A percentile compares a stretch with the other conserved stretches of the same genome.
phyloP scores from a whole-genome alignment of 2,113 vertebrate genomes.

The Myiopsitta monachus region DNA sequence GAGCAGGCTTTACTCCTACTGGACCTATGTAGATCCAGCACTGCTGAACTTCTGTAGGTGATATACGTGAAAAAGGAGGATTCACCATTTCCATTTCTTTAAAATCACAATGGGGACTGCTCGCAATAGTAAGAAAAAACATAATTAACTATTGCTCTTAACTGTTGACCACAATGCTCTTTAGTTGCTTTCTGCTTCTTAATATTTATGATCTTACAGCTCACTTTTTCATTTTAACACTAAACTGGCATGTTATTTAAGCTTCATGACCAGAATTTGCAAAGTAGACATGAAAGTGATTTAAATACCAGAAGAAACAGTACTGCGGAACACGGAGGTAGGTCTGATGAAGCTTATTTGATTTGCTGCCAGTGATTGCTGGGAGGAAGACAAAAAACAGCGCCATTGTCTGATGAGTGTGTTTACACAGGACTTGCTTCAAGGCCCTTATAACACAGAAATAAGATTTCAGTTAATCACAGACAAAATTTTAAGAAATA shows the following conservation, averaged over 20 bases:
- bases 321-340: neutral
- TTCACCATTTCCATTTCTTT: neutral
- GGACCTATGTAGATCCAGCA: neutral
- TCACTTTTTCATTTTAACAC: neutral
- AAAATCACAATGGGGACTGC: neutral
- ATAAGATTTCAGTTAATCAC: neutral
- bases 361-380: neutral
- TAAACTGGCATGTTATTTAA: neutral
- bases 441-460: neutral
- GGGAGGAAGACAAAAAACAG: neutral
- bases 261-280: neutral
- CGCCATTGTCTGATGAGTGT: neutral
- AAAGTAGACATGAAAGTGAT: neutral
- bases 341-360: neutral
- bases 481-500: neutral
- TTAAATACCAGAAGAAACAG: neutral
- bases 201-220: neutral
- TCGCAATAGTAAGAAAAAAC: neutral
- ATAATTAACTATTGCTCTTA: neutral
- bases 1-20: neutral
- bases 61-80: neutral
- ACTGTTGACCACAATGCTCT: neutral
- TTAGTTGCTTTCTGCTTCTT: neutral
- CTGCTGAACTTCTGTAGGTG: neutral
- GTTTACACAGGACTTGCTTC: neutral